Conservation (phyloP, 2,797 vertebrate species). For the Pipistrellus nathusii region DNA sequence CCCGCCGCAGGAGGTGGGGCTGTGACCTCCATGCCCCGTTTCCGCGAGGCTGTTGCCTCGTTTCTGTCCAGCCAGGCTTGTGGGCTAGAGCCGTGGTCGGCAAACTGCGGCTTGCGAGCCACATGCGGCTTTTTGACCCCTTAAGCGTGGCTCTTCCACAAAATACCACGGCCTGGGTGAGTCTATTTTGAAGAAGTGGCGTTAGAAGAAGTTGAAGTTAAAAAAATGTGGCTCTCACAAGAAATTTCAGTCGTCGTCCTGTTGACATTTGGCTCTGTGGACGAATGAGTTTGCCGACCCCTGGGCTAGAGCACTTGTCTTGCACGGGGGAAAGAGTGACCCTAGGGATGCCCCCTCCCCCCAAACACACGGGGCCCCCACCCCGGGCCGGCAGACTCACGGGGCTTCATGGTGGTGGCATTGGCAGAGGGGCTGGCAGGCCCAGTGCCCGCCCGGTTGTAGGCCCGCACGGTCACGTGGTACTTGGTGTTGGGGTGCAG, state of each 20-base stretch:
- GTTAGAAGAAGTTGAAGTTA: no score
- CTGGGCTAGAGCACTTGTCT: background rate
- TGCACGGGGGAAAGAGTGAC: background rate
- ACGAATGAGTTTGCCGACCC: no score
- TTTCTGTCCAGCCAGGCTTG: background rate
- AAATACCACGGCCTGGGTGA: no score
- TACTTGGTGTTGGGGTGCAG: slow-evolving; percentile 95
- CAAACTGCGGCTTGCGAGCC: no score
- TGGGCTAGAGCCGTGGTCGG: no score
- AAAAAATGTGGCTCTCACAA: no score
- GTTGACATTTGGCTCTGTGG: no score
- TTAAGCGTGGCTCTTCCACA: no score
- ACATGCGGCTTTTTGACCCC: no score
- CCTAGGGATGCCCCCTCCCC: background rate
- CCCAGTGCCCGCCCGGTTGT: slow-evolving; percentile 96
- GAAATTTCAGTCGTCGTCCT: no score
- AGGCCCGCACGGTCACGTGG: slow-evolving; percentile 94
- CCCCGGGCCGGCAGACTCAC: slow-evolving; percentile 87
- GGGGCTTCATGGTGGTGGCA: slow-evolving; percentile 94
- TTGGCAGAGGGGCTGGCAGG: slow-evolving; percentile 93
- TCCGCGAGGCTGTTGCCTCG: background rate
- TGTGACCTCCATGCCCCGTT: background rate
- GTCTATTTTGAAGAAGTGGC: no score
- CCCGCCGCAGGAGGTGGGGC: no score
- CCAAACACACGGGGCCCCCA: background rate